Conservation (phyloP, 2,797 vertebrate genomes). For the Spinus olivaceus region DNA sequence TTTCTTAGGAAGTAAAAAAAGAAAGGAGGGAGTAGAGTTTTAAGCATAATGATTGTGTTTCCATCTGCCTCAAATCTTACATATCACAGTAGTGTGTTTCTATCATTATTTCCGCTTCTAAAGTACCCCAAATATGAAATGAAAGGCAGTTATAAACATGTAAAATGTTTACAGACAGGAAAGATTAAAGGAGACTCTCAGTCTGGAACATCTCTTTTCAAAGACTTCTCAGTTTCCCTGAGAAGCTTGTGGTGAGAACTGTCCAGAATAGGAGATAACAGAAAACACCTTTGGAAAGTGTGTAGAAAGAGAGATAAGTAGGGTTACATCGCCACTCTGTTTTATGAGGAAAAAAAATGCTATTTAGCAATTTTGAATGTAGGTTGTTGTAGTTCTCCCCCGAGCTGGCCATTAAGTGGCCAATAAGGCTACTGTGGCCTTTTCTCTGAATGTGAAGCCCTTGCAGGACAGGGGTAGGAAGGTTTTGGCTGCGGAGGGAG, state of each 20-base stretch:
- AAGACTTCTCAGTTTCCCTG: not conserved
- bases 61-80: not conserved
- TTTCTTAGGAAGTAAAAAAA: not conserved
- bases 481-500: not conserved
- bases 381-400: not conserved
- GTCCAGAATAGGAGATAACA: not conserved
- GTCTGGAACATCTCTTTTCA: not conserved
- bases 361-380: not conserved
- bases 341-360: not conserved
- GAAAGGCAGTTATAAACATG: not conserved
- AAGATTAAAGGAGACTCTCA: not conserved
- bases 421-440: not conserved
- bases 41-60: not conserved
- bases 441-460: not conserved
- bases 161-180: not conserved
- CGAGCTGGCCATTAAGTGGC: not conserved
- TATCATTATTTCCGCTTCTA: conserved; percentile 6
- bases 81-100: not conserved
- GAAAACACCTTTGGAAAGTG: not conserved
- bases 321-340: not conserved
- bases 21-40: not conserved
- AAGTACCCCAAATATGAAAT: not conserved
- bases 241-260: not conserved
- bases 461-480: not conserved
- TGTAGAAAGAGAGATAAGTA: not conserved